Base-by-base conservation (phyloP, 2,888 invertebrate species). In the Troides oblongomaculatus region DNA sequence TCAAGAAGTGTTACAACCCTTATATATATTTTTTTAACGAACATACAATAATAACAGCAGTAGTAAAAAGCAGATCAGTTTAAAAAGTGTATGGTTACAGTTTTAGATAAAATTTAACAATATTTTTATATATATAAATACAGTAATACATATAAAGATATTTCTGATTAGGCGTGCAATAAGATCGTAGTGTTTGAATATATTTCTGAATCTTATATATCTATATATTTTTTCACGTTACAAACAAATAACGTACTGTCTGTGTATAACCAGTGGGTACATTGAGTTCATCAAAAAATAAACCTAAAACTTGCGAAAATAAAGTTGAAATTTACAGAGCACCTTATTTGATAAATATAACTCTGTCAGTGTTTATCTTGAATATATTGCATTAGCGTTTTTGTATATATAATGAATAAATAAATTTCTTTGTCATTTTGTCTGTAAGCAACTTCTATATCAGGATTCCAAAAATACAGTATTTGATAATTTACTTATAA, bases 1-100 rank as follows among this genome's bases (percentile, higher is more conserved):
- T n/a, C 36, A 64, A 12, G 57, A 64, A 12, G 57, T 64, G 63
- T 63, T 63, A 63, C 53, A 50, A 23, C 50, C 53, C 63, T 63
- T 46, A 46, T 30, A 14, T 30, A 30, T 30, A 53, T 50, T 18
- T 23, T 63, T 63, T 18, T 18, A 62, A 64, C 60, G 63, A 56
- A 64, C 64, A 59, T 68, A 64, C 68, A 64, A 30, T 43, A 65
- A 64, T 43, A 62, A 62, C 57, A 62, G 30, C 25, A 60, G 43
- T 30, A 60, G 17, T 64, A 5, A 14, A 64, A 60, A n/a, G 50
- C 30, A 58, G 12, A 57, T 62, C 6, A 56, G 23, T 53, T 5
- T 18, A 30, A 50, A 59, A 58, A 46, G 57, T 21, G 56, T 58
- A 18, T 56, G 61, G 10, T 39, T 43, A 65, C 43, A 65, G 59